Base-by-base conservation (phyloP, 2,888 invertebrate genomes). In the Ennomos fuscantarius region DNA sequence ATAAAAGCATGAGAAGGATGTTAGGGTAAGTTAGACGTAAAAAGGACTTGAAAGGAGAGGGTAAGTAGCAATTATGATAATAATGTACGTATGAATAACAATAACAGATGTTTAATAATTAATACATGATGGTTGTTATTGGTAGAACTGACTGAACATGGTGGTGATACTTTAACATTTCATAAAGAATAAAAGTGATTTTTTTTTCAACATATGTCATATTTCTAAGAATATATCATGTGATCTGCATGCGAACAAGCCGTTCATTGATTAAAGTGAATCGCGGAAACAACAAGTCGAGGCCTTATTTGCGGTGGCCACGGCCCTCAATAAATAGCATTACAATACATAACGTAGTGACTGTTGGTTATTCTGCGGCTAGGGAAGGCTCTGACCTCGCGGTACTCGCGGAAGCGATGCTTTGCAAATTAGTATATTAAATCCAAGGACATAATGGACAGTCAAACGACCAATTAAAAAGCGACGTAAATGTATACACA, bases 401-500 rank as follows among this genome's bases (percentile, higher is more conserved):
- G 76, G 68, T 79, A 76, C 71, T 83, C 82, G 83, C 89, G 90
- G 89, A 90, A 90, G 87, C 82, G 76, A 72, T 76, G 74, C 72
- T 74, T 84, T 82, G 89, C 89, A 86, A 92, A 89, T 90, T 87
- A 86, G 81, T 84, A 78, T 79, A 76, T 76, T 73, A 75, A 73
- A 74, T 66, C 76, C 79, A 83, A 84, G 86, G 83, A 80, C 76
- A 58, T 63, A 66, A 67, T 51, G 65, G 68, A 72, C 68, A 73
- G 69, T 66, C 60, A 60, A 24, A 66, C 69, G 65, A 65, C 41
- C 66, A 76, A 78, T 74, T 68, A 72, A 69, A 66, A 64, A 65
- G 65, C 61, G 55, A 65, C 70, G 62, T 56, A 65, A 63, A 63
- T 52, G 33, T 36, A 46, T 41, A 48, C 49, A 39, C 36, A 44